Evolutionary conservation across 1,140 invertebrate genomes (phyloP), one percentile per base, ranked within the genome.

Genomic region (Philotrypesis tridentata): DNA sequence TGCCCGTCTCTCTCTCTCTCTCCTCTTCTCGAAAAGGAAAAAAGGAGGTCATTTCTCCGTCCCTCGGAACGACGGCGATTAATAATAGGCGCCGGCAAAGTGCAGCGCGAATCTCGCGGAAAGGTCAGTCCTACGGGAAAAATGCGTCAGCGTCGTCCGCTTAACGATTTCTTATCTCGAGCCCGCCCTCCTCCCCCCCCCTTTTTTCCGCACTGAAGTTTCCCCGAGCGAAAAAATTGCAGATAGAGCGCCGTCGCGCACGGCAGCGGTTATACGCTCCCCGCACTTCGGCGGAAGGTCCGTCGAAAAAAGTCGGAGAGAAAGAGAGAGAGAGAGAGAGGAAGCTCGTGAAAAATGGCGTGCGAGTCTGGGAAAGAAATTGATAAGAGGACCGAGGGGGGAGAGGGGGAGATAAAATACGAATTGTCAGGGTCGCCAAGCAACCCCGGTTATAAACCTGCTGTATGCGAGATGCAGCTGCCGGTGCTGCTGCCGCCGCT

Each of bases 331-430:
- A n/a, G n/a, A n/a, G n/a, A n/a, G n/a, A 31, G 23, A 68, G 61
- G 65, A 83, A 82, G 83, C 80, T 79, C 63, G 79, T 88, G 87
- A 89, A 83, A 90, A 89, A 88, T 87, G 85, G 85, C 70, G 63
- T 43, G 40, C 43, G 68, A 76, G 78, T 60, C 67, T 78, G 80
- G 83, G 81, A 83, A 87, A 86, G 84, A 88, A 89, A 90, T 88
- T 88, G 88, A 89, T 89, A 90, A 89, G 85, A 71, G 80, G 71
- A 78, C 25, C 2, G n/a, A 74, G 33, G 33, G n/a, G 74, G n/a
- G 21, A 14, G 12, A 0, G 6, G 7, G 33, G 74, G 63, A 85
- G 83, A 89, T 89, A 87, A 90, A 87, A 87, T 87, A 88, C 86
- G 85, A 87, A 88, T 86, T 83, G 83, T 76, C 75, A 82, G 48